Evolutionary conservation across 2,113 vertebrate genomes (phyloP), one percentile per base, ranked within the genome.

Genomic region (Myrmophylax atrothorax): DNA sequence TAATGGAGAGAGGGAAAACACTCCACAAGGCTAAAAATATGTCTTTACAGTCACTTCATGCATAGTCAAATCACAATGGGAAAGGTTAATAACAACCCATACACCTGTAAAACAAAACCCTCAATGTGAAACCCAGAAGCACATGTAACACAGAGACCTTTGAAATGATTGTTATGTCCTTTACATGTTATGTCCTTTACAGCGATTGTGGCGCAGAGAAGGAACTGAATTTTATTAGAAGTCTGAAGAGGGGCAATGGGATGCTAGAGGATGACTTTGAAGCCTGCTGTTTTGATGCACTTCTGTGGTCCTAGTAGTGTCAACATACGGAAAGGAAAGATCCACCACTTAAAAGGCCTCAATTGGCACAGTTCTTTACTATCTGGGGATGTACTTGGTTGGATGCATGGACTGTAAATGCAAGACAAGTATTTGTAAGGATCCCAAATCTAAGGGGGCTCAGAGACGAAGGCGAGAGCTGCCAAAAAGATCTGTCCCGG

Each of bases 21-120:
- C 96, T 98, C 97, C 90, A 97, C 58, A 96, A 89, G 37, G 73
- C 94, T 98, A 95, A 98, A 98, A 97, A 96, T 85, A 94, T 64
- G 22, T 91, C 90, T 95, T 92, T 88, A 52, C 29, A 3, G 80
- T 95, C 83, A 59, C 91, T 97, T 94, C 89, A 46, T 93, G 90
- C 86, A 94, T 97, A 92, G 52, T 80, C 67, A 94, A 80, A 89
- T 91, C 95, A 96, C 84, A 95, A 40, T 18, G 47, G 73, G 44
- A 53, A 62, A 90, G 53, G 46, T 87, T 93, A 92, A 87, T 81
- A 93, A 80, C 62, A 73, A 49, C 56, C 37, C 93, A 35, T 23
- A 29, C 47, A n/a, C 28, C 49, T 38, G 28, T 38, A 35, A 58
- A 75, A 40, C 5, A 63, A 85, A 74, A 7, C 9, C 18, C 16